phyloP scores from a whole-genome alignment of 1,140 invertebrate genomes.

The Cydia amplana region DNA sequence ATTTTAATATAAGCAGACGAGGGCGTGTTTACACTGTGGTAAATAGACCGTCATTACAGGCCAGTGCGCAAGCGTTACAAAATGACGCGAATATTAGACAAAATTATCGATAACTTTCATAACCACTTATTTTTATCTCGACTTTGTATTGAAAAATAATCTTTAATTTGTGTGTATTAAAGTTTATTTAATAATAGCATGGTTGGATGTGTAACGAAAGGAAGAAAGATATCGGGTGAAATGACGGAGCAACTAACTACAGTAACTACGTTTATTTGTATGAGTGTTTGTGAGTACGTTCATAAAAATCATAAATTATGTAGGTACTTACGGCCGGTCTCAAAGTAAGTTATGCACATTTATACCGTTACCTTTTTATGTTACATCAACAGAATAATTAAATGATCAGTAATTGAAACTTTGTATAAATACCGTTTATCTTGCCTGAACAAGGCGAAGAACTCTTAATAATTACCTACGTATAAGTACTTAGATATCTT shows the following conservation, averaged over 20 bases:
- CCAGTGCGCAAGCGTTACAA: conserved; percentile 11
- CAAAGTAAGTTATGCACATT: background rate
- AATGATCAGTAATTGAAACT: too few species aligned
- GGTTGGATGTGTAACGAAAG: background rate
- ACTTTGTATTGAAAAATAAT: background rate
- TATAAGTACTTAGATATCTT: too few species aligned
- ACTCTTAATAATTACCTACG: too few species aligned
- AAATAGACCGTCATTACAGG: conserved; percentile 18
- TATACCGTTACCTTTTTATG: too few species aligned
- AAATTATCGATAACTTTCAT: background rate
- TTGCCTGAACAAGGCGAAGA: too few species aligned
- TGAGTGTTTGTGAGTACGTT: too few species aligned
- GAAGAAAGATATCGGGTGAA: background rate
- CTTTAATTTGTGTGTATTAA: background rate
- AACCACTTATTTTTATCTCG: background rate
- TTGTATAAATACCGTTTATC: too few species aligned
- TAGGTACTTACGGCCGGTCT: background rate
- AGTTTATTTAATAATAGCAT: background rate
- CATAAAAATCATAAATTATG: background rate
- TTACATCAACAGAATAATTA: too few species aligned
- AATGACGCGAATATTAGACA: background rate
- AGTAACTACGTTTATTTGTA: too few species aligned
- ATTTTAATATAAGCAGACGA: background rate
- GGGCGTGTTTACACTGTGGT: conserved; percentile 4
- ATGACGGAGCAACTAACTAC: background rate